Conservation (phyloP, 2,113 vertebrate genomes). For the Pterocles orientalis region DNA sequence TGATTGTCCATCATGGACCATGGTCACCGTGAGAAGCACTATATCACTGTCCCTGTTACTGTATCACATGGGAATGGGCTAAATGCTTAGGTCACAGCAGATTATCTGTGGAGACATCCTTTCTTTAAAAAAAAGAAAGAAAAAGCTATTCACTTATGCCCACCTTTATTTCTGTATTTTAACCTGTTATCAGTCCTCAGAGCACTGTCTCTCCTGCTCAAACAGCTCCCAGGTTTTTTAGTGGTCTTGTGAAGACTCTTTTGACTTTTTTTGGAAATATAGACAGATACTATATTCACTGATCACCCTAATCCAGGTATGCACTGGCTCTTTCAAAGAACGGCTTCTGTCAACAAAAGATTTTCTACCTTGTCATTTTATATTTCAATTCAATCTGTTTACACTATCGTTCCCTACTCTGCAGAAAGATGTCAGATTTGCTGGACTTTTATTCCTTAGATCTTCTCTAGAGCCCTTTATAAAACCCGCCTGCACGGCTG, state of each 20-base stretch:
- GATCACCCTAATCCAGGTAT: neutral
- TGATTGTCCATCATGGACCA: neutral
- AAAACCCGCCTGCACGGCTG: neutral
- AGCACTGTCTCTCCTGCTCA: neutral
- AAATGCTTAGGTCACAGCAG: neutral
- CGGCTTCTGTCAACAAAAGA: neutral
- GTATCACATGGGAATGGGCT: neutral
- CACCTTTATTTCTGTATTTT: neutral
- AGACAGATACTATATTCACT: neutral
- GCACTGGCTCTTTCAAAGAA: neutral
- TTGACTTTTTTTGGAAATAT: neutral
- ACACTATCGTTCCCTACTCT: neutral
- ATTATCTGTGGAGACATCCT: neutral
- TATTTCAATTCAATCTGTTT: neutral
- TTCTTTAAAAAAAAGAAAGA: neutral
- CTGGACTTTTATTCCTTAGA: neutral
- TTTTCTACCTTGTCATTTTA: neutral
- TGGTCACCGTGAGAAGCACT: neutral
- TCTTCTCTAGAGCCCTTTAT: neutral
- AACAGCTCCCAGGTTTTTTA: neutral
- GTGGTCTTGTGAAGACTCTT: neutral
- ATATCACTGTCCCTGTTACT: neutral
- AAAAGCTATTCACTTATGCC: neutral
- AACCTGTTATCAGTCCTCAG: neutral
- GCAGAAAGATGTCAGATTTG: neutral